phyloP scores from a whole-genome alignment of 2,113 vertebrate species.

The Syngnathus typhle region DNA sequence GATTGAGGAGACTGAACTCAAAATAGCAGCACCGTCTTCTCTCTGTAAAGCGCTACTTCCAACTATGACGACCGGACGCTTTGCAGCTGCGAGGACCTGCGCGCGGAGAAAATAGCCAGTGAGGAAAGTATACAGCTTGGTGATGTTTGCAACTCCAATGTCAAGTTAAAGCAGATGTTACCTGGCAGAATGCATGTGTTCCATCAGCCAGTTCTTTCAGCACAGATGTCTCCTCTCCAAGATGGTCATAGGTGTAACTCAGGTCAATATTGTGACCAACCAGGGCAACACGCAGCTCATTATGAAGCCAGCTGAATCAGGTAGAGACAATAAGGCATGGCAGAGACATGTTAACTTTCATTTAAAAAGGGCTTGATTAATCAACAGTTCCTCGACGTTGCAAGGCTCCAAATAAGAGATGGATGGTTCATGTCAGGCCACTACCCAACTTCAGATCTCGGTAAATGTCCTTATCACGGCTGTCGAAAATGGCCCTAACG shows the following conservation, averaged over 20 bases:
- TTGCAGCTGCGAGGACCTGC: conserved; percentile 79
- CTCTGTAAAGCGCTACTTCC: conserved; percentile 89
- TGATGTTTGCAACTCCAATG: not conserved
- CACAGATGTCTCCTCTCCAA: conserved; percentile 84
- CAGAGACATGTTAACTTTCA: not conserved
- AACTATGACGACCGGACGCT: conserved; percentile 85
- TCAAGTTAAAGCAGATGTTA: conserved; percentile 36
- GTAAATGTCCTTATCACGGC: not conserved
- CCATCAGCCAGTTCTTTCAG: conserved; percentile 82
- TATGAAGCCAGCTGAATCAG: conserved; percentile 88
- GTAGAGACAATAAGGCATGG: not conserved
- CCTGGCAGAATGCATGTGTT: conserved; percentile 85
- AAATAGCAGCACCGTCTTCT: conserved; percentile 82
- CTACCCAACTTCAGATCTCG: not conserved
- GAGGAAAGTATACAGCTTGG: not conserved
- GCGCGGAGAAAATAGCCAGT: fast-evolving
- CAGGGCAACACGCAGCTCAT: conserved; percentile 86
- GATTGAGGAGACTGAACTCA: conserved; percentile 79
- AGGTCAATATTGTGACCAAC: conserved; percentile 86
- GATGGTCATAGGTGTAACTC: conserved; percentile 86
- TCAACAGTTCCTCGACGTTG: not conserved
- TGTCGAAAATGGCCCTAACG: no score
- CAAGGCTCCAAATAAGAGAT: not conserved
- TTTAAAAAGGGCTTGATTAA: not conserved
- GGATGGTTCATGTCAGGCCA: not conserved